Percentiles rank a stretch among this genome's conserved stretches.
phyloP scores from a whole-genome alignment of 1,140 invertebrate species.

The Lepidotrigona ventralis region DNA sequence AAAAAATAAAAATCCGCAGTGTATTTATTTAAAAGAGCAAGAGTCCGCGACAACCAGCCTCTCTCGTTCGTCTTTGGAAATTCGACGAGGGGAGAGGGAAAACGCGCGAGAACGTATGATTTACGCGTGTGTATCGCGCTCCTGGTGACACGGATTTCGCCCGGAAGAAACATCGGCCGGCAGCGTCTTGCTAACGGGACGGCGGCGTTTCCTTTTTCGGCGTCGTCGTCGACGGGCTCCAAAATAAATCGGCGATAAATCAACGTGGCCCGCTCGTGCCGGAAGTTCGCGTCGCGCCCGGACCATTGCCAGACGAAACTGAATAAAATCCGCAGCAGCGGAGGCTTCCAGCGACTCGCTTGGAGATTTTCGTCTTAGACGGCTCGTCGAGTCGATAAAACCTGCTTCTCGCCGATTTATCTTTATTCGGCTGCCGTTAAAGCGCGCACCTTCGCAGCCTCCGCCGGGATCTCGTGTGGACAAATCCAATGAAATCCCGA shows the following conservation, averaged over 20 bases:
- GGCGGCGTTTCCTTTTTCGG: neutral
- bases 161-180: slow-evolving; percentile 7
- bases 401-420: slow-evolving; percentile 14
- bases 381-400: slow-evolving; percentile 21
- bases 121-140: neutral
- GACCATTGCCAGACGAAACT: slow-evolving; percentile 17
- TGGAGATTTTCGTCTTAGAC: slow-evolving; percentile 2
- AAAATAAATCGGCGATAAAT: slow-evolving; percentile 36
- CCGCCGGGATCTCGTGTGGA: neutral
- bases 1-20: too few relatives aligned
- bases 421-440: neutral
- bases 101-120: slow-evolving; percentile 5
- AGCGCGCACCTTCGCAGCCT: neutral
- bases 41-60: too few relatives aligned
- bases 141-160: neutral
- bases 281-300: neutral
- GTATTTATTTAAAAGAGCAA: neutral
- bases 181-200: slow-evolving; percentile 13
- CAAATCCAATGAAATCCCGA: neutral
- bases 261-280: neutral
- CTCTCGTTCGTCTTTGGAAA: neutral
- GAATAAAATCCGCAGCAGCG: slow-evolving; percentile 12
- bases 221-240: too few relatives aligned
- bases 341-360: neutral
- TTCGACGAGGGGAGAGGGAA: neutral